Evolutionary conservation across 2,888 invertebrate genomes (phyloP).

Genomic region (Brachypalpus laphriformis): DNA sequence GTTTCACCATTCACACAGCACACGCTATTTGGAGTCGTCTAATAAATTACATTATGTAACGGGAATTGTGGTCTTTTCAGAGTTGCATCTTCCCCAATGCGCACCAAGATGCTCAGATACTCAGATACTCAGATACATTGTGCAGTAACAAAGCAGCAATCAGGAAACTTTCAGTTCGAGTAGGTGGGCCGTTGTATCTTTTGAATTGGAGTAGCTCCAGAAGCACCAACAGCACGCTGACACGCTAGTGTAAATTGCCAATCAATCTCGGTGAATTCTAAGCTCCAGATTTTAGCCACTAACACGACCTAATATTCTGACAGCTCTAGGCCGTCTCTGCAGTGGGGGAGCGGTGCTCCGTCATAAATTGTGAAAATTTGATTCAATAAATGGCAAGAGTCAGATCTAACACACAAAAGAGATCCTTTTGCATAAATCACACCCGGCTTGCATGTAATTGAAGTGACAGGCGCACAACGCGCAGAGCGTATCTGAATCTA

Average conservation of each 20-base stretch:
- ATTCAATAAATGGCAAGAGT: constrained; percentile 57
- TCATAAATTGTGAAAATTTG: constrained; percentile 66
- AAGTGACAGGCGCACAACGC: constrained; percentile 60
- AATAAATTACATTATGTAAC: constrained; percentile 73
- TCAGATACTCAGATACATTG: too few species aligned
- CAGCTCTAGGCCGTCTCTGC: not conserved
- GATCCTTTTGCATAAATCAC: constrained; percentile 68
- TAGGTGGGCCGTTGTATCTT: constrained; percentile 51
- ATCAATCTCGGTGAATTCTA: constrained; percentile 56
- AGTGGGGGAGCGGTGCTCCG: constrained; percentile 38
- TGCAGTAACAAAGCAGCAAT: not conserved
- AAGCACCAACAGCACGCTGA: constrained; percentile 31
- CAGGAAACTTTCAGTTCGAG: constrained; percentile 59
- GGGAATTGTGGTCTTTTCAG: constrained; percentile 68
- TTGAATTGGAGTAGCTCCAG: constrained; percentile 32
- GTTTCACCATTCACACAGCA: constrained; percentile 65
- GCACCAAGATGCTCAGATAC: not conserved
- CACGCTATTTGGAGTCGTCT: constrained; percentile 27
- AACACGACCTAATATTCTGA: constrained; percentile 16
- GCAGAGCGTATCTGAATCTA: constrained; percentile 27
- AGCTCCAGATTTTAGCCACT: constrained; percentile 44
- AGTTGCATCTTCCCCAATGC: constrained; percentile 14
- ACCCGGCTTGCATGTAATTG: constrained; percentile 54
- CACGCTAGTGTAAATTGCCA: constrained; percentile 67
- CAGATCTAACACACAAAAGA: constrained; percentile 38